These are phyloP conservation scores for Peromyscus eremicus DNA, from an alignment of 2,797 vertebrate genomes.

Conservation along the genomic window DNA sequence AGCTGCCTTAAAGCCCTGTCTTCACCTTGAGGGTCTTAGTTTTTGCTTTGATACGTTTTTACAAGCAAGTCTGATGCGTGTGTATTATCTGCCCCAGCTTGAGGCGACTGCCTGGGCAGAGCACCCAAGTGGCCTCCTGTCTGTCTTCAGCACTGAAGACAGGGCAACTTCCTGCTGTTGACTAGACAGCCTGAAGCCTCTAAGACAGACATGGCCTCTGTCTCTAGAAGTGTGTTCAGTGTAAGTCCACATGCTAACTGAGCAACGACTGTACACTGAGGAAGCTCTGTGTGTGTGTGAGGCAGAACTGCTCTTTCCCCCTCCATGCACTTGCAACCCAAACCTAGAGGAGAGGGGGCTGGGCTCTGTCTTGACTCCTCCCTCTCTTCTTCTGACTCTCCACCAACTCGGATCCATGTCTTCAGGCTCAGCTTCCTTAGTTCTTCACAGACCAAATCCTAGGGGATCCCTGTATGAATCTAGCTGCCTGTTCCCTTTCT, in stretches of 20 bases:
- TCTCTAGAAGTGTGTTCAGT: not conserved
- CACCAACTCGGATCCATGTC: too few relatives aligned
- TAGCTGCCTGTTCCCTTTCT: not conserved
- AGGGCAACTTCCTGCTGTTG: not conserved
- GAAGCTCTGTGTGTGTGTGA: not conserved
- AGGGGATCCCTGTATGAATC: not conserved
- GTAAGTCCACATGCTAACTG: not conserved
- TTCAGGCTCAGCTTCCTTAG: not conserved
- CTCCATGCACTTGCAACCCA: fast-evolving
- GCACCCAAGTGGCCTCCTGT: not conserved
- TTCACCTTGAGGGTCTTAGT: not conserved
- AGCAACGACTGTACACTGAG: not conserved
- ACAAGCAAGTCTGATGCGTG: not conserved
- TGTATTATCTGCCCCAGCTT: not conserved
- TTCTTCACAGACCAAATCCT: not conserved
- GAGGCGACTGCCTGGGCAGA: not conserved
- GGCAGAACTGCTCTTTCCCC: not conserved
- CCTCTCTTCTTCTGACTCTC: not conserved
- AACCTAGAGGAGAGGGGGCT: not conserved
- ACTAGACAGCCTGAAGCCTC: not conserved
- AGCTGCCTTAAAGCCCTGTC: not conserved
- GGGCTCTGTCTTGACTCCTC: not conserved
- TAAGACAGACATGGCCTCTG: not conserved
- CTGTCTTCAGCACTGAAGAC: not conserved
- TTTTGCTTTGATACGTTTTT: not conserved